Percentiles rank a stretch among this genome's conserved stretches.
Conservation (phyloP, 2,113 vertebrate genomes). For the Shinisaurus crocodilurus region DNA sequence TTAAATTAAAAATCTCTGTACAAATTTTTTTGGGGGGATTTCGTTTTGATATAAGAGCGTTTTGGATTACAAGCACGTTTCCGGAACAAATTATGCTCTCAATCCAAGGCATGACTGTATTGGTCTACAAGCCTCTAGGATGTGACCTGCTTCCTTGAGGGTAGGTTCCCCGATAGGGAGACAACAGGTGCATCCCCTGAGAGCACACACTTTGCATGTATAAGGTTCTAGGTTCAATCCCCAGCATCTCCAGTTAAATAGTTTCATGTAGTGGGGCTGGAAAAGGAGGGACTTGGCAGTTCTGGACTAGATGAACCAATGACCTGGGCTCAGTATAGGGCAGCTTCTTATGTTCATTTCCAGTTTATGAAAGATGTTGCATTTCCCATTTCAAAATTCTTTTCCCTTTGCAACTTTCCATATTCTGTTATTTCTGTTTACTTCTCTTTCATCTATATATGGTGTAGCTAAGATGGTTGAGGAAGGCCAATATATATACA, state of each 20-base stretch:
- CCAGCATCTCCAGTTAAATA: not conserved
- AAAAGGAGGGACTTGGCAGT: not conserved
- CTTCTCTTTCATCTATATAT: not conserved
- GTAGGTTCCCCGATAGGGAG: no score
- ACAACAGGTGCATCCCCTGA: not conserved
- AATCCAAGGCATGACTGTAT: no score
- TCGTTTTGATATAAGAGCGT: no score
- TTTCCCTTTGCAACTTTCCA: not conserved
- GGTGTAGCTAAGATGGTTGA: not conserved
- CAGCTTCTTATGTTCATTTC: not conserved
- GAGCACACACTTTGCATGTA: not conserved
- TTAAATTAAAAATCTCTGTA: no score
- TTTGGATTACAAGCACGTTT: no score
- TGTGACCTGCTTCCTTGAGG: no score
- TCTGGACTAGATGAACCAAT: no score
- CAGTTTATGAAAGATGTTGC: not conserved
- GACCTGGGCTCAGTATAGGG: not conserved
- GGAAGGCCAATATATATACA: no score
- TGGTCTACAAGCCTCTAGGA: not conserved
- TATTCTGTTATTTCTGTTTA: not conserved
- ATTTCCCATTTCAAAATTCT: not conserved
- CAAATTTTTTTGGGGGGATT: no score
- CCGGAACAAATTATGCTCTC: no score
- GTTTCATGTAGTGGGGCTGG: not conserved
- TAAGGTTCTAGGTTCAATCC: not conserved